Base-by-base conservation (phyloP, 53 echinoderm and acorn worm species). In the Luidia sarsii region DNA sequence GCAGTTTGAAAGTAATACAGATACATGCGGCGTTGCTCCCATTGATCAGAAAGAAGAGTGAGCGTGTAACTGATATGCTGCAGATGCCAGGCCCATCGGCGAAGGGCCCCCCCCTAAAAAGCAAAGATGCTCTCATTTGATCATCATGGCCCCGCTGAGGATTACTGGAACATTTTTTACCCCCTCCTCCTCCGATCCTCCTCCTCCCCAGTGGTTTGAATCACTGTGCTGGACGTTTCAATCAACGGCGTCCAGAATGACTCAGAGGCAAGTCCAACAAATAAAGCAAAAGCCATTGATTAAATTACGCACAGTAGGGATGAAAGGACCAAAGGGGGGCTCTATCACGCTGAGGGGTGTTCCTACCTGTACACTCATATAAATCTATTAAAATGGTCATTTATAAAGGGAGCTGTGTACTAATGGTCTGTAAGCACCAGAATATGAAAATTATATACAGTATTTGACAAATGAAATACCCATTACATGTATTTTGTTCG, bases 61-160 rank as follows among this genome's bases (percentile, higher is more conserved):
- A 77, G 77, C 77, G 59, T 59, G 77, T 45, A 77, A 77, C 61
- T 77, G 61, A 48, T 61, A 77, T 41, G 28, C 37, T 45, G 46
- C 46, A 77, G 77, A 14, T 13, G 19, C 46, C 46, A 29, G 10
- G 18, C 28, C 77, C 61, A 30, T 31, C 61, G 57, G 77, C 57
- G 46, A 77, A 22, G 3, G 32, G 30, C 21, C n/a, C 21, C 57
- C 61, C 23, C 43, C 16, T 61, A 55, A n/a, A 27, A 77, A 59
- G 77, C 43, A 30, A n/a, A 48, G 45, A 61, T 77, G 27, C 18
- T 30, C 60, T 38, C 72, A 72, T 21, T 39, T 31, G 27, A 38
- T 75, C 48, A 54, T 34, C 33, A 13, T 38, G 30, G 46, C 31
- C 22, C 43, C 43, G 9, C 4, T 27, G 61, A 20, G 18, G 59